These are phyloP conservation scores for Myodes glareolus DNA, from an alignment of 2,113 vertebrate genomes.

Conservation along the genomic window DNA sequence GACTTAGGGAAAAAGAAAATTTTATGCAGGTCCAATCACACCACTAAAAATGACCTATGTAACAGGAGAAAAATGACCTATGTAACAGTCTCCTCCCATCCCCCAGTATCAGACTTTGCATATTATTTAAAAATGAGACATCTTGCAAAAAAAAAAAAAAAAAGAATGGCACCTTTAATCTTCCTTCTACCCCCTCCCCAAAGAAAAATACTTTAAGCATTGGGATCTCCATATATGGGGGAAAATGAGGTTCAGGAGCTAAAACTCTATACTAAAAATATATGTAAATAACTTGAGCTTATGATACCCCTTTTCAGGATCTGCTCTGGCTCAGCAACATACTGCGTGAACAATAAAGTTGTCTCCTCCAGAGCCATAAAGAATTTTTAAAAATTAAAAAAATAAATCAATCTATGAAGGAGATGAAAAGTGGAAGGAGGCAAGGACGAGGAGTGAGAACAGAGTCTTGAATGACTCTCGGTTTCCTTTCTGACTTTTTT, in stretches of 20 bases:
- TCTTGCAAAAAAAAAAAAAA: conserved; percentile 70
- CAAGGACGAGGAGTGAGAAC: conserved; percentile 60
- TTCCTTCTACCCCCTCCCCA: background rate
- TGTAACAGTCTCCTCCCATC: conserved; percentile 78
- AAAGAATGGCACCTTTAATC: conserved; percentile 62
- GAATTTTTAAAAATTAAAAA: conserved; percentile 78
- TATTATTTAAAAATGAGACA: conserved; percentile 76
- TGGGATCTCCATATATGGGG: conserved; percentile 31
- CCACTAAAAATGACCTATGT: conserved; percentile 74
- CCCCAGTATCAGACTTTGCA: conserved; percentile 74
- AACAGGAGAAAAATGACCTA: conserved; percentile 78
- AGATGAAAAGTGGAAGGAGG: conserved; percentile 28
- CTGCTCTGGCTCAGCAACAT: conserved; percentile 73
- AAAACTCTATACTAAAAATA: conserved; percentile 67
- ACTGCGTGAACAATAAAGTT: conserved; percentile 68
- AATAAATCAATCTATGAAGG: conserved; percentile 75
- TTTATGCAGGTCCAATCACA: conserved; percentile 55
- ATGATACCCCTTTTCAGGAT: conserved; percentile 76
- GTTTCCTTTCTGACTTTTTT: conserved; percentile 64
- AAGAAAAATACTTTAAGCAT: conserved; percentile 63
- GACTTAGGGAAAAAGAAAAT: conserved; percentile 68
- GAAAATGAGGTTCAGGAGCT: conserved; percentile 64
- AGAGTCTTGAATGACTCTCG: conserved; percentile 67
- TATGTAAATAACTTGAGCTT: conserved; percentile 69
- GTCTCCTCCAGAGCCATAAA: conserved; percentile 60